Evolutionary conservation across 1,140 invertebrate species (phyloP).

Genomic region (Diorhabda elongata): DNA sequence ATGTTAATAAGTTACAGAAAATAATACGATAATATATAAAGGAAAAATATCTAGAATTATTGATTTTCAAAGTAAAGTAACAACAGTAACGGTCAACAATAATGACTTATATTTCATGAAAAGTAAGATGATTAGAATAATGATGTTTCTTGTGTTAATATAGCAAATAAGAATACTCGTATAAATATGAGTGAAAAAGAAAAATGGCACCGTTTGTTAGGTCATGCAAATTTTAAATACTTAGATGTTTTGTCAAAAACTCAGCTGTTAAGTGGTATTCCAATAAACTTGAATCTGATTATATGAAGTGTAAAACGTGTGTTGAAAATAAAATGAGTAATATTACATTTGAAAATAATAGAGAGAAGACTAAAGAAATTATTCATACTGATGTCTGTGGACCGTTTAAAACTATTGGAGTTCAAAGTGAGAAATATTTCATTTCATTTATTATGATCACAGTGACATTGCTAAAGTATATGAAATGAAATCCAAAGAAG

Average conservation of each 20-base stretch:
- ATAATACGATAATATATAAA: conserved; percentile 20
- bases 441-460: conserved; percentile 40
- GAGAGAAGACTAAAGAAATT: conserved; percentile 20
- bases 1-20: too few species aligned
- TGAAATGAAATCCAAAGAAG: conserved; percentile 44
- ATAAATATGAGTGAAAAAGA: conserved; percentile 28
- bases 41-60: too few species aligned
- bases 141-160: conserved; percentile 6
- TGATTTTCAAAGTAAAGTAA: conserved; percentile 24
- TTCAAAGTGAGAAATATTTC: conserved; percentile 36
- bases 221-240: conserved; percentile 43
- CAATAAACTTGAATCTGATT: conserved; percentile 28
- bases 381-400: conserved; percentile 28
- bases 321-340: conserved; percentile 37
- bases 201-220: conserved; percentile 38
- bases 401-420: conserved; percentile 39
- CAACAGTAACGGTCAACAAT: conserved; percentile 12
- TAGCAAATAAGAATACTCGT: conserved; percentile 18
- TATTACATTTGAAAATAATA: conserved; percentile 45
- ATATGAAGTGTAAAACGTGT: conserved; percentile 31
- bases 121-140: not conserved
- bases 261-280: conserved; percentile 30
- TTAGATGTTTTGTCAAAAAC: conserved; percentile 38
- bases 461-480: conserved; percentile 43
- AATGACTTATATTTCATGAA: conserved; percentile 24